Conservation (phyloP, 1,140 invertebrate species). For the Macrotrachela quadricornifera region DNA sequence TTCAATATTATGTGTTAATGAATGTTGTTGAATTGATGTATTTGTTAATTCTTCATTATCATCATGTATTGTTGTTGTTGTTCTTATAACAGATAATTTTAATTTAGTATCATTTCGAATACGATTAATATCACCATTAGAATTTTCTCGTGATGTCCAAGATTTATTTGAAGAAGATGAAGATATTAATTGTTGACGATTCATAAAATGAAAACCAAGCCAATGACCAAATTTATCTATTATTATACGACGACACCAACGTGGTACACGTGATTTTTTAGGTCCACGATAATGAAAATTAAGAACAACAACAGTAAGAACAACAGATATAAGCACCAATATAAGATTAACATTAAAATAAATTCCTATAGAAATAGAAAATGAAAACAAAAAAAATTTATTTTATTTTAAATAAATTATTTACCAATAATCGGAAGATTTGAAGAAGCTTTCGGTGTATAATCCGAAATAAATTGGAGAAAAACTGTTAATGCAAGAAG, state of each 20-base stretch:
- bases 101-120: no score
- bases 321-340: constrained; percentile 5
- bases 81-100: no score
- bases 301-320: constrained; percentile 3
- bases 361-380: not conserved
- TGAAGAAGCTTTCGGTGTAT: constrained; percentile 6
- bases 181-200: no score
- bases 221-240: constrained; percentile 4
- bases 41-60: no score
- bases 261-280: constrained; percentile 4
- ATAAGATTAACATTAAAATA: constrained; percentile 8
- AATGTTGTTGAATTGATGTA: no score
- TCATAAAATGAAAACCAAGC: constrained; percentile 2
- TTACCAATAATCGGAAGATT: constrained; percentile 2
- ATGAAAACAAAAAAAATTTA: no score
- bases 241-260: constrained; percentile 1
- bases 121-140: no score
- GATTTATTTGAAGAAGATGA: no score
- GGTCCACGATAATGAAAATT: constrained; percentile 8
- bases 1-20: not conserved
- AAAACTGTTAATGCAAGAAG: constrained; percentile 8
- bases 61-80: no score
- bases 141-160: no score
- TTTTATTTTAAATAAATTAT: not conserved
- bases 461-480: constrained; percentile 6